These are phyloP conservation scores for Temnothorax rugatulus DNA, from an alignment of 2,888 invertebrate species.

Conservation along the genomic window DNA sequence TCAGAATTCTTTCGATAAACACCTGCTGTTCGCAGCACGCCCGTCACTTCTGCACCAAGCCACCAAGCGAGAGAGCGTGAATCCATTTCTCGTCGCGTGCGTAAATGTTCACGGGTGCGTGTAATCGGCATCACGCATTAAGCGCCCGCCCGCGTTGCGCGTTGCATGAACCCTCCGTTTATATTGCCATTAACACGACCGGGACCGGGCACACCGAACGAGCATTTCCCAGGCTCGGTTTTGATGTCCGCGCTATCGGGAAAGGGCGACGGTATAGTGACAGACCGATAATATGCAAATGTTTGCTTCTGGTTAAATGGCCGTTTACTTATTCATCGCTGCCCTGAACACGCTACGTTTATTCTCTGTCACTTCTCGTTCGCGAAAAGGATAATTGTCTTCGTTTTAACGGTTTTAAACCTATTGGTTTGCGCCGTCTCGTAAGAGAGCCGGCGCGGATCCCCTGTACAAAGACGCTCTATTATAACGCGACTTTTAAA, in stretches of 20 bases:
- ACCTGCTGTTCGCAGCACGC: constrained; percentile 63
- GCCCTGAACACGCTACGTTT: constrained; percentile 49
- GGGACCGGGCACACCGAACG: constrained; percentile 46
- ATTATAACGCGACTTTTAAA: constrained; percentile 2
- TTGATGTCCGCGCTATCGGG: constrained; percentile 30
- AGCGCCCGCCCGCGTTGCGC: constrained; percentile 61
- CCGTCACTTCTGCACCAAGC: background rate
- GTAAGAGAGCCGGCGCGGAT: background rate
- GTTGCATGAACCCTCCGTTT: constrained; percentile 64
- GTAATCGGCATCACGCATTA: constrained; percentile 79
- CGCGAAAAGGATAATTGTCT: background rate
- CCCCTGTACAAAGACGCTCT: background rate
- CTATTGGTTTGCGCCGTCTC: background rate
- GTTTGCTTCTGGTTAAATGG: constrained; percentile 78
- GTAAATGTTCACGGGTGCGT: constrained; percentile 76
- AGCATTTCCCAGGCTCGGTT: constrained; percentile 68
- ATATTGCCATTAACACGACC: constrained; percentile 62
- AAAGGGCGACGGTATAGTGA: constrained; percentile 25
- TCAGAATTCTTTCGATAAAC: constrained; percentile 66
- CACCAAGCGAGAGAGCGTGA: constrained; percentile 23
- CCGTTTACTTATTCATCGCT: constrained; percentile 66
- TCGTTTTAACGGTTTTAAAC: background rate
- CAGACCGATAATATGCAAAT: constrained; percentile 77
- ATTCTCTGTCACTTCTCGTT: background rate
- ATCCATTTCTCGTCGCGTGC: constrained; percentile 70